phyloP scores from a whole-genome alignment of 2,888 invertebrate species.

The Isoperla grammatica region DNA sequence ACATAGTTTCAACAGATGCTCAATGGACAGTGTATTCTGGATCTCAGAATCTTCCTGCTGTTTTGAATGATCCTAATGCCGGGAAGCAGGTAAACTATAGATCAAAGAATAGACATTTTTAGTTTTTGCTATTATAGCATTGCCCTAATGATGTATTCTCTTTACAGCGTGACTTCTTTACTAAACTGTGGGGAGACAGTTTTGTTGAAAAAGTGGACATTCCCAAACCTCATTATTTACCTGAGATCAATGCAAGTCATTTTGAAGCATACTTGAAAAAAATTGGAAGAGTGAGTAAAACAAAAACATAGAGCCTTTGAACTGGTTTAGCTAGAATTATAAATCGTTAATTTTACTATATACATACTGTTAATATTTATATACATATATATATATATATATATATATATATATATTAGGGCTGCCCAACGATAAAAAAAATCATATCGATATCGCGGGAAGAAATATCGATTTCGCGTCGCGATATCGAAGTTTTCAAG shows the following conservation, averaged over 20 bases:
- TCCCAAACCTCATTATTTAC: slow-evolving; percentile 71
- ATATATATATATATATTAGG: too few relatives aligned
- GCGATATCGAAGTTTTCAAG: too few relatives aligned
- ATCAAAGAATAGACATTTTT: not conserved
- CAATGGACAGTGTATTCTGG: slow-evolving; percentile 87
- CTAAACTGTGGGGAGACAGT: slow-evolving; percentile 95
- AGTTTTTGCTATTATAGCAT: not conserved
- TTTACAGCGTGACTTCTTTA: slow-evolving; percentile 70
- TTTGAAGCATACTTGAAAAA: slow-evolving; percentile 84
- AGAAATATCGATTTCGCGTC: too few relatives aligned
- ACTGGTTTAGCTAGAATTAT: not conserved
- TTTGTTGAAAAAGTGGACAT: slow-evolving; percentile 79
- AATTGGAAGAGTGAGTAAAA: slow-evolving; percentile 49
- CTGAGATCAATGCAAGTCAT: slow-evolving; percentile 74
- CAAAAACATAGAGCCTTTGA: not conserved
- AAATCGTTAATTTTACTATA: too few relatives aligned
- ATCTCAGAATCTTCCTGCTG: slow-evolving; percentile 90
- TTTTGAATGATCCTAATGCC: slow-evolving; percentile 89
- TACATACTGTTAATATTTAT: too few relatives aligned
- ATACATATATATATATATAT: too few relatives aligned
- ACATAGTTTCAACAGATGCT: slow-evolving; percentile 21
- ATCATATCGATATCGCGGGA: too few relatives aligned
- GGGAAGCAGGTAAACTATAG: slow-evolving; percentile 70
- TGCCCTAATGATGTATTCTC: not conserved
- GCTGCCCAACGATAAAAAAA: too few relatives aligned